A percentile compares a stretch with the other conserved stretches of the same genome.
These are phyloP conservation scores for Diplodus sargus DNA, from an alignment of 2,797 vertebrate genomes.

Conservation along the genomic window DNA sequence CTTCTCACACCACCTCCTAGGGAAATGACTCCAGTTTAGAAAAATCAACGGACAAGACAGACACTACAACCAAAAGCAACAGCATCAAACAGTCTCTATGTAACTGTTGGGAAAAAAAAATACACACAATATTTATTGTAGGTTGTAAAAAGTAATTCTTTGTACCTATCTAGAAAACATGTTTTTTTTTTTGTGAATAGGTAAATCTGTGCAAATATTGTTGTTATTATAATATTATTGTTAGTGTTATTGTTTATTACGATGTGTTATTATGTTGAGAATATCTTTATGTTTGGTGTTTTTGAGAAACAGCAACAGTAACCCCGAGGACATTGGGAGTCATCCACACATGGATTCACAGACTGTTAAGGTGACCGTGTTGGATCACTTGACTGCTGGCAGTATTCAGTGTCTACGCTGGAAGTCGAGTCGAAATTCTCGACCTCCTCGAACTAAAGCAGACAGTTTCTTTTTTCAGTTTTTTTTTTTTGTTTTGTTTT, in stretches of 20 bases:
- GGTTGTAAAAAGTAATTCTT: constrained; percentile 92
- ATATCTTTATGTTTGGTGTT: constrained; percentile 82
- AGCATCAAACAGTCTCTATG: constrained; percentile 74
- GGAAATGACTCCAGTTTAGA: constrained; percentile 71
- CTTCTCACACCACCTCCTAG: constrained; percentile 53
- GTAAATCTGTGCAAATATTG: constrained; percentile 88
- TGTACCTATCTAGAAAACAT: constrained; percentile 85
- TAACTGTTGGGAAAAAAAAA: constrained; percentile 60
- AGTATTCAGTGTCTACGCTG: constrained; percentile 71
- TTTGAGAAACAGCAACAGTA: constrained; percentile 72
- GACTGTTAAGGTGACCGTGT: constrained; percentile 50
- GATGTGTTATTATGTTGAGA: constrained; percentile 82
- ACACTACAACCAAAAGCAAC: constrained; percentile 72
- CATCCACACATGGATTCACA: constrained; percentile 59
- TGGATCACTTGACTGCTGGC: constrained; percentile 78
- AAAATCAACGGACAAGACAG: constrained; percentile 64
- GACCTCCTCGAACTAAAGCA: constrained; percentile 50
- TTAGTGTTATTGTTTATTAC: constrained; percentile 85
- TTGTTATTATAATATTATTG: constrained; percentile 84
- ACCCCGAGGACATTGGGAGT: constrained; percentile 63
- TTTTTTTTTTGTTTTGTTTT: background rate
- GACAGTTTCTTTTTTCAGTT: constrained; percentile 3
- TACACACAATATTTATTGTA: constrained; percentile 93
- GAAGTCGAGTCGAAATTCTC: constrained; percentile 52
- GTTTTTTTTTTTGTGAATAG: constrained; percentile 87